Evolutionary conservation across 2,797 vertebrate genomes (phyloP).

Genomic region (Sebastes jordani): DNA sequence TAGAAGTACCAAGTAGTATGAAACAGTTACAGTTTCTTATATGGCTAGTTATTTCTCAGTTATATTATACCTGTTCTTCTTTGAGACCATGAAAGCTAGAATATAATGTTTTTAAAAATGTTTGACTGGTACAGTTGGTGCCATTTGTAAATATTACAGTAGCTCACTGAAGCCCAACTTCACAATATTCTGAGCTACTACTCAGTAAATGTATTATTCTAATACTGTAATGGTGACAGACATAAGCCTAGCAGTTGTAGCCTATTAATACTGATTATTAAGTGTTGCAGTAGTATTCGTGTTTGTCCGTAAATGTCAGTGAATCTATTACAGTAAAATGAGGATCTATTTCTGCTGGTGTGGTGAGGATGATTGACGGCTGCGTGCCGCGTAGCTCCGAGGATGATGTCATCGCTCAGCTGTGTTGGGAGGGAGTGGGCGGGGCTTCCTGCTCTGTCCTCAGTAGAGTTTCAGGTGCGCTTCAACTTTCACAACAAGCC

Average conservation of each 20-base stretch:
- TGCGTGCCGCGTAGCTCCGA: slow-evolving; percentile 15
- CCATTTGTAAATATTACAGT: neutral
- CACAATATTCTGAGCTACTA: slow-evolving; percentile 37
- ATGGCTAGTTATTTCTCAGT: neutral
- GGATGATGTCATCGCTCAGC: slow-evolving; percentile 70
- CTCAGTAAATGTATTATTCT: neutral
- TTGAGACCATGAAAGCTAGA: neutral
- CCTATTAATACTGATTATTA: neutral
- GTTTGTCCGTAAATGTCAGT: neutral
- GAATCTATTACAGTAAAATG: neutral
- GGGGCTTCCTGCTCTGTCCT: slow-evolving; percentile 20
- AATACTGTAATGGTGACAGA: neutral
- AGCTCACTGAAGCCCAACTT: slow-evolving; percentile 9
- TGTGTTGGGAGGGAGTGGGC: slow-evolving; percentile 28
- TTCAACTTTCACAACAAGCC: slow-evolving; percentile 74
- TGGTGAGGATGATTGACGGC: slow-evolving; percentile 27
- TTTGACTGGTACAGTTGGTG: neutral
- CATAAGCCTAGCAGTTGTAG: neutral
- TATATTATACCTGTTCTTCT: neutral
- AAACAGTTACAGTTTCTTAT: neutral
- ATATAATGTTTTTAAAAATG: neutral
- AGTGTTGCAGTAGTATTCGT: neutral
- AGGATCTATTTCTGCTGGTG: slow-evolving; percentile 26
- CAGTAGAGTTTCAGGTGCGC: slow-evolving; percentile 70
- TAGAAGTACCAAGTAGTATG: too few relatives aligned